Conservation (phyloP, 2,113 vertebrate genomes). For the Sinosuthora webbiana region DNA sequence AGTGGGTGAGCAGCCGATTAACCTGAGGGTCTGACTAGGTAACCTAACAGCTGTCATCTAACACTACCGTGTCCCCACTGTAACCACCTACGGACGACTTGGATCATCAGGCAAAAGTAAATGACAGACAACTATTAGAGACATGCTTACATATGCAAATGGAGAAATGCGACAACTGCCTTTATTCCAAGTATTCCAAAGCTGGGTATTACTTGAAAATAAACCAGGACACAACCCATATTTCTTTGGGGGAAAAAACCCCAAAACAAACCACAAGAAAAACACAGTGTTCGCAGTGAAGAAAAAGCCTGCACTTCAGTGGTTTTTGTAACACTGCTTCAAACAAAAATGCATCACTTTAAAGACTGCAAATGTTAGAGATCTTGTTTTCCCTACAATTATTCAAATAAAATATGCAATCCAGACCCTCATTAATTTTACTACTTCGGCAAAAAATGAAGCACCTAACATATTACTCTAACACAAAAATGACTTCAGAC, state of each 20-base stretch:
- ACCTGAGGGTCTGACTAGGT: neutral
- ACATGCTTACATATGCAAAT: neutral
- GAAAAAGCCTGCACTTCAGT: neutral
- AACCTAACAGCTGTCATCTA: neutral
- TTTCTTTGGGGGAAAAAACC: neutral
- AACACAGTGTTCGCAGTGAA: neutral
- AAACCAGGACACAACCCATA: neutral
- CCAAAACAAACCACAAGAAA: neutral
- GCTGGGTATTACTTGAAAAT: neutral
- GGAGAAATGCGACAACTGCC: neutral
- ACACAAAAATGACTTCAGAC: neutral
- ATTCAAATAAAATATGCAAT: neutral
- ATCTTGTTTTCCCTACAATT: neutral
- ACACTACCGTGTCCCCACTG: neutral
- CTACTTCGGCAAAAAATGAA: neutral
- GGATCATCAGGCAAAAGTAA: neutral
- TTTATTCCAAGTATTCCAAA: neutral
- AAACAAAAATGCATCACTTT: neutral
- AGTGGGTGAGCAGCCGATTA: neutral
- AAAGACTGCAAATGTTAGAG: neutral
- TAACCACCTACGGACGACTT: neutral
- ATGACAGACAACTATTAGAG: neutral
- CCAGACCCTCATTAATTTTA: neutral
- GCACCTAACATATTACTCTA: neutral
- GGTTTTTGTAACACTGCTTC: neutral